Evolutionary conservation across 1,140 invertebrate species (phyloP), one percentile per base, ranked within the genome.

Genomic region (Philopotamus ludificatus): DNA sequence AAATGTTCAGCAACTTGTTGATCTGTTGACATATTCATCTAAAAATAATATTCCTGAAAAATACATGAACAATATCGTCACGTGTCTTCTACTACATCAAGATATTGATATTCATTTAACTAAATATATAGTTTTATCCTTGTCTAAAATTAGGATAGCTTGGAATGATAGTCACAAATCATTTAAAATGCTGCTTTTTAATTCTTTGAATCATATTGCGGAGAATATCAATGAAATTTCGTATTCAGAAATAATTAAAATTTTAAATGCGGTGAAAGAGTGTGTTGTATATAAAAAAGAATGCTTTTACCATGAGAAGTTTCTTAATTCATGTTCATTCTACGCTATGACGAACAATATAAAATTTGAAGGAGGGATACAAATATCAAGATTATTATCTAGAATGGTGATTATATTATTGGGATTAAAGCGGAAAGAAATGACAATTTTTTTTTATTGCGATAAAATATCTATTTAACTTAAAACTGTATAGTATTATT

Each of bases 291-390:
- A 76, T 63, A 80, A 77, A 51, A 75, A 78, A 57, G 72, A 73
- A 0, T 76, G 78, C 62, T 39, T 57, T 57, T 89, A 87, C 71
- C 75, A 85, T 70, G 80, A 84, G 70, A 71, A 75, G 16, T 76
- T 87, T 45, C 73, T 85, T 67, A 80, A 87, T 70, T 74, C 74
- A 9, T 74, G 77, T 62, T 76, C 74, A 1, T 71, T 76, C 47
- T 76, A 80, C 60, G 73, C 82, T 15, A 74, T 86, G 8, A 70
- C 79, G 15, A 75, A 81, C 57, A 72, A 83, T 45, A 66, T 82
- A 7, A 76, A 77, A n/a, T 83, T 83, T 70, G 73, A 79, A 54
- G 74, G 82, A 54, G 77, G 75, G 0, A 65, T 84, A 1, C 71
- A 75, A 34, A 65, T 85, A 28, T 75, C 85, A 1, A 74, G 76